phyloP scores from a whole-genome alignment of 2,797 vertebrate species.

The Antrozous pallidus region DNA sequence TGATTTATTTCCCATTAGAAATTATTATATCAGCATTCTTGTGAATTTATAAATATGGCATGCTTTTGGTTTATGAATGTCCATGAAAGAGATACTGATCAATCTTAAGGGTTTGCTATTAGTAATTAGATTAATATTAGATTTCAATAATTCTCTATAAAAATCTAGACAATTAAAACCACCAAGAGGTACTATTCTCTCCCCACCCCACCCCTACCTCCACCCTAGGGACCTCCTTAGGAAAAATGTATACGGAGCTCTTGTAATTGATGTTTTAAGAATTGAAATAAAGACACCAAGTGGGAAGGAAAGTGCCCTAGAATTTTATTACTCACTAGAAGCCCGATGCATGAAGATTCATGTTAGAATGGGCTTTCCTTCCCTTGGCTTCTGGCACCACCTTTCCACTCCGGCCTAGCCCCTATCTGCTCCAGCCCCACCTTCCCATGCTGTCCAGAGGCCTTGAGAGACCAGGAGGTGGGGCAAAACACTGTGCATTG shows the following conservation, averaged over 20 bases:
- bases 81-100: not conserved
- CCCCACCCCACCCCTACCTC: too few relatives aligned
- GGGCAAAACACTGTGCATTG: too few relatives aligned
- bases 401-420: too few relatives aligned
- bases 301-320: not conserved
- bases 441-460: too few relatives aligned
- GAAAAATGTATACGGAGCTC: not conserved
- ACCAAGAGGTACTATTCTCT: not conserved
- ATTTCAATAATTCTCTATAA: not conserved
- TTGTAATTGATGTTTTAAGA: not conserved
- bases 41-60: not conserved
- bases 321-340: not conserved
- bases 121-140: not conserved
- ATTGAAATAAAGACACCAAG: not conserved
- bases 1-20: not conserved
- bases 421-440: too few relatives aligned
- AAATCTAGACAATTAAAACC: not conserved
- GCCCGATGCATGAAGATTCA: not conserved
- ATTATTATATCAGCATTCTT: not conserved
- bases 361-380: too few relatives aligned
- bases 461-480: too few relatives aligned
- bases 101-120: not conserved
- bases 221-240: not conserved
- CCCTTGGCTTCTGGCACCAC: too few relatives aligned
- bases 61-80: not conserved